Conservation (phyloP, 2,888 invertebrate genomes). For the Ormyrus labotus region DNA sequence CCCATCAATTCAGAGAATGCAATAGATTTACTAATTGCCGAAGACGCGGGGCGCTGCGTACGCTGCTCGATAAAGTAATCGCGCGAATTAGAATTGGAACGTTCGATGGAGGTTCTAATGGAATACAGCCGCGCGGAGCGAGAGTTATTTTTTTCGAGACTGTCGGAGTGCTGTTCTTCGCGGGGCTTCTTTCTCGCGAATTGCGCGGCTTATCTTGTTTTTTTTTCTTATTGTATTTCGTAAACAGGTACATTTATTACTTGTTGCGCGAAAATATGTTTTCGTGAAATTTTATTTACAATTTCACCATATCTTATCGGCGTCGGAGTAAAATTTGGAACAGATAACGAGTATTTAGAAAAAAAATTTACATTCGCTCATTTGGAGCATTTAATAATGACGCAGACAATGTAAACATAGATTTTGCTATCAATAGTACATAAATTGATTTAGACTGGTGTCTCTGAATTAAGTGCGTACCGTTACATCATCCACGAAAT, state of each 20-base stretch:
- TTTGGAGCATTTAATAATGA: too few relatives aligned
- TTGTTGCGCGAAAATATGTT: neutral
- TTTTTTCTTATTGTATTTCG: neutral
- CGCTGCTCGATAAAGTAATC: conserved; percentile 35
- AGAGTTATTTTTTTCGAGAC: neutral
- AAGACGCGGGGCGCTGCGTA: conserved; percentile 2
- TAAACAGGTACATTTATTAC: neutral
- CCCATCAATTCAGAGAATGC: conserved; percentile 34
- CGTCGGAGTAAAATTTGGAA: neutral
- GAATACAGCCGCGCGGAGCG: neutral
- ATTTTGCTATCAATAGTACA: too few relatives aligned
- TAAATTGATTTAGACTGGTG: too few relatives aligned
- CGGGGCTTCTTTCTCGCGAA: too few relatives aligned
- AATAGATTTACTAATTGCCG: conserved; percentile 53
- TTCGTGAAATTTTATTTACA: conserved; percentile 14
- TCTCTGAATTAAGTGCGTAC: too few relatives aligned
- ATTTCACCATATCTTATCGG: conserved; percentile 13
- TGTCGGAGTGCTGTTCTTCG: too few relatives aligned
- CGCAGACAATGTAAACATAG: too few relatives aligned
- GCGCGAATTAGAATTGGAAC: conserved; percentile 34
- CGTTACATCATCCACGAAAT: too few relatives aligned
- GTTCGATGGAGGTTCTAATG: conserved; percentile 29
- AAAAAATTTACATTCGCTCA: too few relatives aligned
- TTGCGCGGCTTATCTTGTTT: neutral
- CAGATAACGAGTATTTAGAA: neutral